phyloP scores from a whole-genome alignment of 2,113 vertebrate genomes.

The Notothenia coriiceps region DNA sequence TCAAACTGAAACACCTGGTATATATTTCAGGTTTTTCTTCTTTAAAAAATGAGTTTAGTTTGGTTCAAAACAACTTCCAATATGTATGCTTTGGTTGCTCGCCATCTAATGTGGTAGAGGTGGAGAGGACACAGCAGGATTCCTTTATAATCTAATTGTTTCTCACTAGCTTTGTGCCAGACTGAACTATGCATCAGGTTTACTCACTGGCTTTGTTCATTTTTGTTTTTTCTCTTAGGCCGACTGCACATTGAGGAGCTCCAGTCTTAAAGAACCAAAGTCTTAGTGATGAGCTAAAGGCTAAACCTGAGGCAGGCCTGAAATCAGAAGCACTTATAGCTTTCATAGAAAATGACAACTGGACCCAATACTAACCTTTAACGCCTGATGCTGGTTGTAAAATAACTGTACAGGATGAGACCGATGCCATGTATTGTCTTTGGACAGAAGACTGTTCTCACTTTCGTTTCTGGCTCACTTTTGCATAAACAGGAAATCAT shows the following conservation, averaged over 20 bases:
- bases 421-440: conserved; percentile 21
- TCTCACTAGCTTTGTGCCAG: conserved; percentile 60
- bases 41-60: conserved; percentile 14
- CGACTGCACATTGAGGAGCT: conserved; percentile 34
- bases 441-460: conserved; percentile 38
- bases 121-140: conserved; percentile 54
- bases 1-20: conserved; percentile 38
- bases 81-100: conserved; percentile 47
- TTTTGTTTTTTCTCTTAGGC: conserved; percentile 67
- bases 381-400: conserved; percentile 27
- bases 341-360: conserved; percentile 29
- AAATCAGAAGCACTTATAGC: conserved; percentile 30
- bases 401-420: conserved; percentile 20
- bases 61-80: conserved; percentile 39
- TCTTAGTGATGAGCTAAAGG: conserved; percentile 63
- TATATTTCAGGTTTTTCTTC: conserved; percentile 40
- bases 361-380: conserved; percentile 13
- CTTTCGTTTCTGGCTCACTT: conserved; percentile 48
- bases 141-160: conserved; percentile 59
- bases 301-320: conserved; percentile 36
- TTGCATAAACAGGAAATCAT: conserved; percentile 61
- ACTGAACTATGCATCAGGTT: conserved; percentile 47
- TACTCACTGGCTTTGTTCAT: conserved; percentile 53
- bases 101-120: conserved; percentile 42
- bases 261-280: conserved; percentile 67